These are phyloP conservation scores for Sebastiscus albofasciatus DNA, from an alignment of 2,797 vertebrate species.

Conservation along the genomic window DNA sequence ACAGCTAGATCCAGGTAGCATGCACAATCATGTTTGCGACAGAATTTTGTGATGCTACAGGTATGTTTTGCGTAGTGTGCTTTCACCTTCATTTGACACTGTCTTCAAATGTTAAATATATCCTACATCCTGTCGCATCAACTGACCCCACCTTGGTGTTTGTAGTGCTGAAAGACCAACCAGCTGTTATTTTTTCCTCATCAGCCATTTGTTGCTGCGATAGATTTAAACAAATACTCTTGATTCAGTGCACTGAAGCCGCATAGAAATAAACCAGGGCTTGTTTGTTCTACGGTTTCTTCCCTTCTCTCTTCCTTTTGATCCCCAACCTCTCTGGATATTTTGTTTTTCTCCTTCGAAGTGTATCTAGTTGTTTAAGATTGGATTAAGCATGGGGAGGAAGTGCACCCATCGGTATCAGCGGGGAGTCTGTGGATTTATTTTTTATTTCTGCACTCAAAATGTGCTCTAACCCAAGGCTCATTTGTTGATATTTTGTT, in stretches of 20 bases:
- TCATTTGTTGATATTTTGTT: conserved; percentile 69
- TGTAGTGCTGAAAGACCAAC: conserved; percentile 11
- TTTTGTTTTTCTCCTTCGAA: conserved; percentile 11
- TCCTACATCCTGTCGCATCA: not conserved
- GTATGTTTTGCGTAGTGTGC: not conserved
- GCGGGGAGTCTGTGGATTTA: conserved; percentile 16
- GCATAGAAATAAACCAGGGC: conserved; percentile 9
- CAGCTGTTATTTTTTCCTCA: conserved; percentile 28
- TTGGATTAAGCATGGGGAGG: conserved; percentile 5
- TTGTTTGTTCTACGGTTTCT: not conserved
- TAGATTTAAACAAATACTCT: conserved; percentile 30
- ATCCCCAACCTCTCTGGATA: conserved; percentile 1
- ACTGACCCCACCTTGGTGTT: not conserved
- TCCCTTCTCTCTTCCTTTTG: not conserved
- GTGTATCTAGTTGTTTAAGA: conserved; percentile 26
- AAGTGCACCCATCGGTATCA: conserved; percentile 16
- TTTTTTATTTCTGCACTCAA: conserved; percentile 30
- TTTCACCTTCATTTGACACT: conserved; percentile 3
- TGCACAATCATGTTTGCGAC: not conserved
- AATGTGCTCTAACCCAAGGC: conserved; percentile 43
- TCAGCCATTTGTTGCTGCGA: conserved; percentile 40
- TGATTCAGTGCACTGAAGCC: conserved; percentile 14
- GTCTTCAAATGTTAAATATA: conserved; percentile 13
- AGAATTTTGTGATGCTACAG: not conserved
- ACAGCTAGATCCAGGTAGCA: not conserved